A percentile compares a stretch with the other conserved stretches of the same genome.
Evolutionary conservation across 2,797 vertebrate genomes (phyloP).

Genomic region (Callimico goeldii): DNA sequence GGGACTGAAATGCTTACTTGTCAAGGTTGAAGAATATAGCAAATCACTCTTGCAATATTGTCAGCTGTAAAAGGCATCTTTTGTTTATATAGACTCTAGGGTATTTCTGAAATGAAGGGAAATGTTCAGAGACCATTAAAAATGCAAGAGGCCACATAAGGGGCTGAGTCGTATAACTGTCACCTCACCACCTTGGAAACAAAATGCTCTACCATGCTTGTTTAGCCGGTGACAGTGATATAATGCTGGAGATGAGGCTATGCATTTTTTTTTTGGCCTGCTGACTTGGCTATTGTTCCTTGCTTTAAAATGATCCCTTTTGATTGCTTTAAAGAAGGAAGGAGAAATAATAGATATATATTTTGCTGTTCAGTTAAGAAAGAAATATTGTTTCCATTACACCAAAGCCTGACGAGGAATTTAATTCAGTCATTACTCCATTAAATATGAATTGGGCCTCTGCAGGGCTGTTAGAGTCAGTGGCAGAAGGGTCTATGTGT

Average conservation of each 20-base stretch:
- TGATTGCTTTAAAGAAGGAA: neutral
- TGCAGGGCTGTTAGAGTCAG: neutral
- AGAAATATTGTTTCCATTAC: neutral
- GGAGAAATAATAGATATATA: neutral
- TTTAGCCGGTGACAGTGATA: rapidly evolving
- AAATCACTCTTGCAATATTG: neutral
- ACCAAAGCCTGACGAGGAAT: neutral
- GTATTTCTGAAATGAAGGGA: neutral
- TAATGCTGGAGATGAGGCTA: rapidly evolving
- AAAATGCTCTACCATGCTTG: rapidly evolving
- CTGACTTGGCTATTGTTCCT: neutral
- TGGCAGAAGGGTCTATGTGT: neutral
- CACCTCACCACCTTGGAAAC: neutral
- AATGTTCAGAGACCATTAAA: neutral
- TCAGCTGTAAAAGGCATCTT: neutral
- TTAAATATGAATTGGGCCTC: neutral
- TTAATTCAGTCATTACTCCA: neutral
- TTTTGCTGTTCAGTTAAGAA: neutral
- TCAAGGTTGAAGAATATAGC: neutral
- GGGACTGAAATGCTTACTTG: neutral
- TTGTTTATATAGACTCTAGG: neutral
- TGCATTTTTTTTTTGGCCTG: neutral
- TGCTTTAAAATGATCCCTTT: neutral
- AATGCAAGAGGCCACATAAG: neutral
- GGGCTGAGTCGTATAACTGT: neutral